Percentiles rank a stretch among this genome's conserved stretches.
Conservation (phyloP, 2,888 invertebrate species). For the Ennomos quercinarius region DNA sequence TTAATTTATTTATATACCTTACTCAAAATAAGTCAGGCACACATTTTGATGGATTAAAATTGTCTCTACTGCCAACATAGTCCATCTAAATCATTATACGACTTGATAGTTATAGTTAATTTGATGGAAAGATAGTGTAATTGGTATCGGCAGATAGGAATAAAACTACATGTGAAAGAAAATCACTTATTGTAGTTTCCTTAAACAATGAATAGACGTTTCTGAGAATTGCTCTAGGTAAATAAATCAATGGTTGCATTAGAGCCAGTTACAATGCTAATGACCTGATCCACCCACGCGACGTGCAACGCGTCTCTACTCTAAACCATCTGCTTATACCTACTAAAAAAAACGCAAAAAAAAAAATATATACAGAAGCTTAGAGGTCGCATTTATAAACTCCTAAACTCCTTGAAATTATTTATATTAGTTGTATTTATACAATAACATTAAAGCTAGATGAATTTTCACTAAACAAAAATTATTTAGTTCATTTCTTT, state of each 20-base stretch:
- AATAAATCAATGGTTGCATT: conserved; percentile 50
- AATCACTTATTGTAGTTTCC: conserved; percentile 18
- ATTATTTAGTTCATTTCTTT: too few relatives aligned
- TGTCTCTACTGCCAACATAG: too few relatives aligned
- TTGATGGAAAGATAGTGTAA: neutral
- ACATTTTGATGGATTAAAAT: neutral
- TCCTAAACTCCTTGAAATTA: too few relatives aligned
- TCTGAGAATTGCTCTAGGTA: conserved; percentile 34
- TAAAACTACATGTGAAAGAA: conserved; percentile 24
- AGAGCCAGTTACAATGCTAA: conserved; percentile 54
- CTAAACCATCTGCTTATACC: conserved; percentile 16
- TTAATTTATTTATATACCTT: conserved; percentile 2
- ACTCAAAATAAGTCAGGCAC: conserved; percentile 14
- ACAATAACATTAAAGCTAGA: too few relatives aligned
- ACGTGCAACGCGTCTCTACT: conserved; percentile 29
- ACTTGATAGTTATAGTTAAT: neutral
- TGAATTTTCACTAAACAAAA: too few relatives aligned
- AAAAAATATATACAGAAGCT: too few relatives aligned
- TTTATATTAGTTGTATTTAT: too few relatives aligned
- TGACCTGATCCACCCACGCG: conserved; percentile 48
- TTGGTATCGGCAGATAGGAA: conserved; percentile 3
- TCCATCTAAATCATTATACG: too few relatives aligned
- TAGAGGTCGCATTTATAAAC: too few relatives aligned
- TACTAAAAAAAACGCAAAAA: too few relatives aligned
- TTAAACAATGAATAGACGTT: conserved; percentile 29